Evolutionary conservation across 2,888 invertebrate genomes (phyloP).

Genomic region (Aleiodes alternator): DNA sequence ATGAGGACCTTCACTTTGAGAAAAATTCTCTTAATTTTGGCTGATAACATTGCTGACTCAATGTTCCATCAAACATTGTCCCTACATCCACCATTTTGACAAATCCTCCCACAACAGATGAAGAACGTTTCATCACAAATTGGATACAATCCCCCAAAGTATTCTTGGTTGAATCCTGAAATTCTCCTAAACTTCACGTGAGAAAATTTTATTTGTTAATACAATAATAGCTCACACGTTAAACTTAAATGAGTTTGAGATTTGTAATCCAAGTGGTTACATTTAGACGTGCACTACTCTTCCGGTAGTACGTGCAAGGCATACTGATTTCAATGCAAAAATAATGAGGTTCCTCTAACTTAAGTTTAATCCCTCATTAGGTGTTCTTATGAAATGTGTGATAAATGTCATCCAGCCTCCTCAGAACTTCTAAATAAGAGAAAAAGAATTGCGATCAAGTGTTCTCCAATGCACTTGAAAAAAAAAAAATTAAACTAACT

Average conservation of each 20-base stretch:
- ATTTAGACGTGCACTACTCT: conserved; percentile 21
- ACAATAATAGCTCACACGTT: not conserved
- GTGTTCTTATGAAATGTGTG: conserved; percentile 34
- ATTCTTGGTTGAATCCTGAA: not conserved
- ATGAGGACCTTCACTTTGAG: no score
- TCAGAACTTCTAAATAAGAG: not conserved
- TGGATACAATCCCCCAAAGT: no score
- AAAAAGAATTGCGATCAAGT: no score
- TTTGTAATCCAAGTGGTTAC: conserved; percentile 23
- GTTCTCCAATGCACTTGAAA: no score
- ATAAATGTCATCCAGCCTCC: not conserved
- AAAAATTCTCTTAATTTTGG: no score
- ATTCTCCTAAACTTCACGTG: not conserved
- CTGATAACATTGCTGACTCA: no score
- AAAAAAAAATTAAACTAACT: no score
- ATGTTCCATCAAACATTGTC: no score
- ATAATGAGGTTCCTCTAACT: conserved; percentile 60
- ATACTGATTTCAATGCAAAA: conserved; percentile 63
- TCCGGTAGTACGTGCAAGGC: conserved; percentile 26
- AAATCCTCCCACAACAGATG: no score
- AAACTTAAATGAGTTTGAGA: conserved; percentile 21
- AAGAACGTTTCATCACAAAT: no score
- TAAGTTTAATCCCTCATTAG: conserved; percentile 62
- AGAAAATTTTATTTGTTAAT: conserved; percentile 3
- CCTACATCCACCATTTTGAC: no score